Conservation (phyloP, 2,888 invertebrate genomes). For the Oligia latruncula region DNA sequence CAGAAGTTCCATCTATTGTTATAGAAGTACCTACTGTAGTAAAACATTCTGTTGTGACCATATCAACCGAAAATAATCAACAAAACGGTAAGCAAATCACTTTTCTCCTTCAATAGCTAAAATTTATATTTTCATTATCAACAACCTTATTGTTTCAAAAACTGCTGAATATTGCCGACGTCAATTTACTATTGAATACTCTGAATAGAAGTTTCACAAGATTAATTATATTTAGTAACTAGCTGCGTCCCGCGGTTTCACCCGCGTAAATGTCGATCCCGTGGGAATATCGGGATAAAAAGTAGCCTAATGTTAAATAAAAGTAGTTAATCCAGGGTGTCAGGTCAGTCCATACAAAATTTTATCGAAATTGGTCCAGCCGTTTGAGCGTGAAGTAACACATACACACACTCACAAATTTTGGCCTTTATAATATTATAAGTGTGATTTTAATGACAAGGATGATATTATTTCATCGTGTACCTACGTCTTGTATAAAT, state of each 20-base stretch:
- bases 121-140: slow-evolving; percentile 16
- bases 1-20: neutral
- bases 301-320: no score
- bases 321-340: no score
- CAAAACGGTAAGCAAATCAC: slow-evolving; percentile 2
- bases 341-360: no score
- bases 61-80: neutral
- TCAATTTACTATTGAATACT: slow-evolving; percentile 39
- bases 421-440: no score
- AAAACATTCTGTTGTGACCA: neutral
- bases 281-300: no score
- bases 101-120: neutral
- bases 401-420: no score
- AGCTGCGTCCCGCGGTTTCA: no score
- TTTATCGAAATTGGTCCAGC: no score
- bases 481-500: slow-evolving; percentile 19
- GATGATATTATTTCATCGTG: slow-evolving; percentile 18
- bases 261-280: no score
- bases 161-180: slow-evolving; percentile 31
- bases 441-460: slow-evolving; percentile 22
- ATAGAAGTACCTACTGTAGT: neutral
- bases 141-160: slow-evolving; percentile 26
- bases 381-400: no score
- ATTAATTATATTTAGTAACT: slow-evolving; percentile 48
- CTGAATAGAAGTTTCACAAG: slow-evolving; percentile 41